Evolutionary conservation across 1,140 invertebrate genomes (phyloP).

Genomic region (Dendrolimus punctatus): DNA sequence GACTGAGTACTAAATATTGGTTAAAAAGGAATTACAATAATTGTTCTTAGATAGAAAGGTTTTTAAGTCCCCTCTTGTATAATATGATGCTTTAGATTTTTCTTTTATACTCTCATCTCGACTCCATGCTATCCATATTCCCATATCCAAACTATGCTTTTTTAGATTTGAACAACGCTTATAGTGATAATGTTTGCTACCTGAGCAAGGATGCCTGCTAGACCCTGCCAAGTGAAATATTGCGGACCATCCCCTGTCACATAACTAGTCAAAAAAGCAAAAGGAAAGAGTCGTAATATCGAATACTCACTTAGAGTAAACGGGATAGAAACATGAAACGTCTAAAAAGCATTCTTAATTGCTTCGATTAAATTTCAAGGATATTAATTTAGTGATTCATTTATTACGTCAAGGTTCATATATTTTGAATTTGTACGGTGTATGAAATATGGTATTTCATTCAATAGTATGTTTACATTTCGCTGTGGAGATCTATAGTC

Average conservation of each 20-base stretch:
- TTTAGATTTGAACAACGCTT: conserved; percentile 56
- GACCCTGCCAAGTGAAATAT: conserved; percentile 58
- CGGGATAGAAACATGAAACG: conserved; percentile 23
- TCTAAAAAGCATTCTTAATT: conserved; percentile 55
- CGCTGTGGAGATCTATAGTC: conserved; percentile 53
- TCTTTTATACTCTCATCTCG: not conserved
- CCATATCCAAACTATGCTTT: conserved; percentile 18
- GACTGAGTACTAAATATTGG: too few relatives aligned
- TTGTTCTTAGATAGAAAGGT: too few relatives aligned
- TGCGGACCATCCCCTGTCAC: conserved; percentile 64
- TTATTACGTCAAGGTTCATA: conserved; percentile 59
- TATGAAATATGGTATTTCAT: conserved; percentile 38
- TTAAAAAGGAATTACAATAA: too few relatives aligned
- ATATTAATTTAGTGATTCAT: conserved; percentile 68
- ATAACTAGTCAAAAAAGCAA: conserved; percentile 45
- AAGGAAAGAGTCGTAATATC: conserved; percentile 15
- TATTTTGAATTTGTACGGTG: conserved; percentile 61
- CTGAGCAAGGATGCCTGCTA: conserved; percentile 62
- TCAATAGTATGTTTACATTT: conserved; percentile 59
- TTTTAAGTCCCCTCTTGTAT: too few relatives aligned
- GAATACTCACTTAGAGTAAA: conserved; percentile 10
- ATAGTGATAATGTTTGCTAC: conserved; percentile 67
- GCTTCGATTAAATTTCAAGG: conserved; percentile 67
- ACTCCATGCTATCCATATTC: conserved; percentile 18
- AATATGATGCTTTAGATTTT: too few relatives aligned